Evolutionary conservation across 2,888 invertebrate species (phyloP).

Genomic region (Cetonia aurata): DNA sequence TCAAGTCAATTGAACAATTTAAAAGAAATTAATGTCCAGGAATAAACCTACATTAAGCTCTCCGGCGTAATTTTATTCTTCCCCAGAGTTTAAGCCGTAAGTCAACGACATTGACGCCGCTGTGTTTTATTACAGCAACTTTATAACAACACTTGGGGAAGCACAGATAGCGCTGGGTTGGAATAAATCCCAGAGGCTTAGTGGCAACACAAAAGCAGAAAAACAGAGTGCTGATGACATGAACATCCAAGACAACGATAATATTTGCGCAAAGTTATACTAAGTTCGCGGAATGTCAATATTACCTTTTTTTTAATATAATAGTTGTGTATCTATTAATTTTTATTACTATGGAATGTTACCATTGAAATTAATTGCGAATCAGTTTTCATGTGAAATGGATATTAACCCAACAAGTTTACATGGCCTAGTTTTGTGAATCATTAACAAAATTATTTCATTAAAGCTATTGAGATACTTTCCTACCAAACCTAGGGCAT

Average conservation of each 20-base stretch:
- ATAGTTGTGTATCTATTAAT: too few species aligned
- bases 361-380: too few species aligned
- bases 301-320: neutral
- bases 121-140: constrained; percentile 30
- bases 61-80: constrained; percentile 22
- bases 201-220: constrained; percentile 14
- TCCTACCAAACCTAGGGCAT: too few species aligned
- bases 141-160: constrained; percentile 32
- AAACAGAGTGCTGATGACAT: neutral
- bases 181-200: neutral
- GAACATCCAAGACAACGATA: too few species aligned
- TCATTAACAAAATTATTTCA: too few species aligned
- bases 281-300: neutral
- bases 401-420: too few species aligned
- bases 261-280: too few species aligned
- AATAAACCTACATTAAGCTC: constrained; percentile 27
- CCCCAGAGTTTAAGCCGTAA: constrained; percentile 21
- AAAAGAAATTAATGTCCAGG: constrained; percentile 23
- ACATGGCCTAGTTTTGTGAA: too few species aligned
- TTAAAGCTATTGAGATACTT: too few species aligned
- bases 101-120: constrained; percentile 31
- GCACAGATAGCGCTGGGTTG: constrained; percentile 24
- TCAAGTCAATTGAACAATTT: constrained; percentile 3
- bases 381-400: too few species aligned
- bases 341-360: too few species aligned